Conservation (phyloP, 1,140 invertebrate species). For the Lepidostoma basale region DNA sequence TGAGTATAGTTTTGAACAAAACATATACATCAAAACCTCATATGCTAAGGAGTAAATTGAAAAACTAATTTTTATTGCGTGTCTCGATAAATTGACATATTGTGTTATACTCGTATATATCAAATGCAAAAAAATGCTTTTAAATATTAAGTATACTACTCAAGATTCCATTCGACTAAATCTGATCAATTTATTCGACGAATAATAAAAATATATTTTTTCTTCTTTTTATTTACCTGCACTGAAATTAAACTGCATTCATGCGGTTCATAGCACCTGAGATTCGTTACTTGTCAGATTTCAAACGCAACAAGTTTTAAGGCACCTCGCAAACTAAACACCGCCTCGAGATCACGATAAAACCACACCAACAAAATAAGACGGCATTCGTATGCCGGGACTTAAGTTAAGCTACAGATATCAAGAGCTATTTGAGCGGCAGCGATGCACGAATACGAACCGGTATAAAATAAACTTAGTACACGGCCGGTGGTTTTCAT, state of each 20-base stretch:
- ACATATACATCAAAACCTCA: too few species aligned
- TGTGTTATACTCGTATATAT: background rate
- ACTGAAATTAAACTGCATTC: conserved; percentile 8
- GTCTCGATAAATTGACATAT: background rate
- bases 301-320: background rate
- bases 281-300: background rate
- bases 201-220: background rate
- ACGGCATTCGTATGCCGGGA: background rate
- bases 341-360: background rate
- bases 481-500: background rate
- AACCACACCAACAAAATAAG: background rate
- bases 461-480: conserved; percentile 24
- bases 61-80: background rate
- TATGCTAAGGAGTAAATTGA: background rate
- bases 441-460: conserved; percentile 5
- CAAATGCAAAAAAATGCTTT: background rate
- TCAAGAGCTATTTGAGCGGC: background rate
- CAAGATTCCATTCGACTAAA: background rate
- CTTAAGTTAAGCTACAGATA: background rate
- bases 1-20: too few species aligned
- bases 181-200: background rate
- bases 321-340: background rate
- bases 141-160: background rate
- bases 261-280: conserved; percentile 27
- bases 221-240: background rate